phyloP scores from a whole-genome alignment of 2,888 invertebrate genomes.

The Brachyptera putata region DNA sequence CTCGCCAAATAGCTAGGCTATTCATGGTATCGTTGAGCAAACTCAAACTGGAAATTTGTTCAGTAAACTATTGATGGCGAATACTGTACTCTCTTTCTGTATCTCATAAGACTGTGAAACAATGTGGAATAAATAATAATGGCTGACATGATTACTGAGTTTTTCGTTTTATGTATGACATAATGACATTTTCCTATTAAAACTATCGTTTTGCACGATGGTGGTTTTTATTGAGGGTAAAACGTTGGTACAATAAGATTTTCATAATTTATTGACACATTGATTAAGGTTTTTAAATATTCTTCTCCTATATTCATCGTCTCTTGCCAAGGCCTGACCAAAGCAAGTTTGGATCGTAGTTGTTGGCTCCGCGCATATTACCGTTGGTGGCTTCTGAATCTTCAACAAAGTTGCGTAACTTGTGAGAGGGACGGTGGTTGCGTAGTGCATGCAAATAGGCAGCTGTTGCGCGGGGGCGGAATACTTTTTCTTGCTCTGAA shows the following conservation, averaged over 20 bases:
- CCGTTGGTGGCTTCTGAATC: conserved; percentile 48
- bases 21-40: too few species aligned
- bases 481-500: conserved; percentile 30
- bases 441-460: conserved; percentile 46
- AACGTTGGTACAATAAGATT: too few species aligned
- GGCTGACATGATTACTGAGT: too few species aligned
- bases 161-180: too few species aligned
- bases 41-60: too few species aligned
- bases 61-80: too few species aligned
- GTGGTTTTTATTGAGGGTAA: not conserved
- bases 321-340: conserved; percentile 59
- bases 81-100: too few species aligned
- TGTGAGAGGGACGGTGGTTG: conserved; percentile 48
- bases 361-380: conserved; percentile 56
- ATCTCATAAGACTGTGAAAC: too few species aligned
- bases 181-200: not conserved
- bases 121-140: too few species aligned
- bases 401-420: conserved; percentile 55
- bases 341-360: conserved; percentile 60
- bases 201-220: not conserved
- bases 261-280: too few species aligned
- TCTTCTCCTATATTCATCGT: conserved; percentile 25
- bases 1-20: too few species aligned
- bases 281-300: too few species aligned
- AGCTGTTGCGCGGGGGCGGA: conserved; percentile 40